These are phyloP conservation scores for Bursaphelenchus okinawaensis DNA, from an alignment of 2,888 invertebrate genomes.

Conservation along the genomic window DNA sequence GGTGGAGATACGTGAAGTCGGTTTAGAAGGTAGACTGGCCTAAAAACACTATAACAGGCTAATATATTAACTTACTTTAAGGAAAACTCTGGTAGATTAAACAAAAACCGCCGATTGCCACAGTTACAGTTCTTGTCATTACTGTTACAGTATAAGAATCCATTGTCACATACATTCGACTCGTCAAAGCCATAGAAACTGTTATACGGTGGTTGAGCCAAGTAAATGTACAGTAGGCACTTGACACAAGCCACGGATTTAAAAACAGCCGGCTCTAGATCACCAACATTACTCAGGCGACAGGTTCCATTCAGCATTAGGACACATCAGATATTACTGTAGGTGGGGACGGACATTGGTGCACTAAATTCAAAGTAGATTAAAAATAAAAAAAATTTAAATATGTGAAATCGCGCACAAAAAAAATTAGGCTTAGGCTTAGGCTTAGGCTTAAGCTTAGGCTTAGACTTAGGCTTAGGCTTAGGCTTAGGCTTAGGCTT, in stretches of 20 bases:
- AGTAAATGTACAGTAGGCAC: slow-evolving; percentile 24
- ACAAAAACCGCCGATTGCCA: not conserved
- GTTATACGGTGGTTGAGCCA: slow-evolving; percentile 3
- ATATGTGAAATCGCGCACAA: too few relatives aligned
- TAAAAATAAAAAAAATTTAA: too few relatives aligned
- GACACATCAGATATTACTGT: too few relatives aligned
- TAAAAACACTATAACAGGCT: too few relatives aligned
- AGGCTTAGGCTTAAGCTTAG: too few relatives aligned
- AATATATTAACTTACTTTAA: not conserved
- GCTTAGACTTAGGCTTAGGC: too few relatives aligned
- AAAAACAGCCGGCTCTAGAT: slow-evolving; percentile 15
- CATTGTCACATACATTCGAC: slow-evolving; percentile 1
- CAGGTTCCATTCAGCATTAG: too few relatives aligned
- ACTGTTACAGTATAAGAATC: slow-evolving; percentile 11
- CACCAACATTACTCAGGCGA: slow-evolving; percentile 2
- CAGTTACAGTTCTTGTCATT: slow-evolving; percentile 15
- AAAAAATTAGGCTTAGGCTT: too few relatives aligned
- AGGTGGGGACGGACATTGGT: too few relatives aligned
- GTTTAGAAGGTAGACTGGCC: not conserved
- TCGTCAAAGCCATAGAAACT: not conserved
- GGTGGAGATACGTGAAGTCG: slow-evolving; percentile 24
- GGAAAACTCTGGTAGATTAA: slow-evolving; percentile 10
- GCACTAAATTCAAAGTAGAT: too few relatives aligned
- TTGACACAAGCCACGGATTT: slow-evolving; percentile 29
- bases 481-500: too few relatives aligned